These are phyloP conservation scores for Corythaeola cristata DNA, from an alignment of 2,113 vertebrate genomes.

Conservation along the genomic window DNA sequence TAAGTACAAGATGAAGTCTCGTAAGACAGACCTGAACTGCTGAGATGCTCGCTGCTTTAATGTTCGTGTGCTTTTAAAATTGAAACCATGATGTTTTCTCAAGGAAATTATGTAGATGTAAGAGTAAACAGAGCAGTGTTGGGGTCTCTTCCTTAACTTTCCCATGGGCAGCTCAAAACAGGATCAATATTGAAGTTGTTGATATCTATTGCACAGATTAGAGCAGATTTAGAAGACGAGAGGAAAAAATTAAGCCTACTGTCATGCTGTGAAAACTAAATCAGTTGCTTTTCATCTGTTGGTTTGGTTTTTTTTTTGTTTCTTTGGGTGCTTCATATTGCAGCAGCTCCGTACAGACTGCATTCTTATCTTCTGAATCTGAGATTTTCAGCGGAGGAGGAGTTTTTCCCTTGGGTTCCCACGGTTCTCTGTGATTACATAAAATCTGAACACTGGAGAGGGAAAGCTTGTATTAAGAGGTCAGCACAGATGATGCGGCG, in stretches of 20 bases:
- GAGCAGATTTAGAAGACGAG: not conserved
- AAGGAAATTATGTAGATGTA: not conserved
- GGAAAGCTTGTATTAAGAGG: not conserved
- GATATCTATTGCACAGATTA: not conserved
- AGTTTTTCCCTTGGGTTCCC: conserved; percentile 43
- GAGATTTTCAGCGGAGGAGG: not conserved
- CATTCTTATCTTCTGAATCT: conserved; percentile 26
- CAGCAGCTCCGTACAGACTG: not conserved
- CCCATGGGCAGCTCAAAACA: not conserved
- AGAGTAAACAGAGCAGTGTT: not conserved
- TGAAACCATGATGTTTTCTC: not conserved
- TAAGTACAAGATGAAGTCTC: conserved; percentile 20
- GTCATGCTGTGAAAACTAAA: not conserved
- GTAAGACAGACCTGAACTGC: not conserved
- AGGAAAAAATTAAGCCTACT: not conserved
- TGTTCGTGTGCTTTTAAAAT: not conserved
- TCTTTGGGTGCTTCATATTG: not conserved
- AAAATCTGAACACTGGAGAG: not conserved
- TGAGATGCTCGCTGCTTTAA: not conserved
- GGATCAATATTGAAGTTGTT: not conserved
- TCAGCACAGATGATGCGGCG: not conserved
- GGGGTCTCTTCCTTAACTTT: not conserved
- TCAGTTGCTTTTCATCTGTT: not conserved
- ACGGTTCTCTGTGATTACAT: conserved; percentile 9
- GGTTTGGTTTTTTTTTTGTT: not conserved